Evolutionary conservation across 2,888 invertebrate species (phyloP), one percentile per base, ranked within the genome.

Genomic region (Apotomis betuletana): DNA sequence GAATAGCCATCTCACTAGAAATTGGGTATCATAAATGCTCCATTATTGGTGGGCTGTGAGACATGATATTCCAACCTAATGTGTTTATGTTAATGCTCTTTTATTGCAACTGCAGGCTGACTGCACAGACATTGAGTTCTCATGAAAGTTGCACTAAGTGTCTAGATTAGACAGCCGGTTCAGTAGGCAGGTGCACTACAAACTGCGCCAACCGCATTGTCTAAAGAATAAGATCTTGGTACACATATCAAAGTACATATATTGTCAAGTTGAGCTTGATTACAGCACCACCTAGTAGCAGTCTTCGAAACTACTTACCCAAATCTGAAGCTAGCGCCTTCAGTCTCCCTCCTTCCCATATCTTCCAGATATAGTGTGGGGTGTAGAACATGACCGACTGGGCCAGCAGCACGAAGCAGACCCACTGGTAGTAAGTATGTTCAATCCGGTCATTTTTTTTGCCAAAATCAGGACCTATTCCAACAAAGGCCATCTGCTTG

Each of bases 341-440:
- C 68, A 96, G 81, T 62, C 95, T 88, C 10, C 95, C 95, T 41
- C 94, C 95, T 86, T 96, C 96, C 95, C 95, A 96, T 57, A 94
- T 90, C 85, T 95, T 95, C 96, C 96, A 96, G 70, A 96, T 85
- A 79, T 95, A 95, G n/a, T 95, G 91, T 0, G 96, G 96, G 15
- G 94, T 86, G 83, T 96, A 96, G 86, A 96, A 96, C 83, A 95
- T 88, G 49, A 95, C 86, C 0, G 96, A 95, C 87, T 96, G 96
- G 0, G 96, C 92, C 9, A 94, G 94, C 67, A 96, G 93, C 61
- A 96, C 94, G 78, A 96, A 94, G 81, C 95, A 95, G 8, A 96
- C 95, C 96, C 96, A 96, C 80, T 96, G 96, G 86, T 96, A 96
- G 84, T 96, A 96, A 57, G 93, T 92, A 77, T 95, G 95, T 76